Percentiles rank a stretch among this genome's conserved stretches.
Evolutionary conservation across 2,113 vertebrate species (phyloP).

Genomic region (Ahaetulla prasina): DNA sequence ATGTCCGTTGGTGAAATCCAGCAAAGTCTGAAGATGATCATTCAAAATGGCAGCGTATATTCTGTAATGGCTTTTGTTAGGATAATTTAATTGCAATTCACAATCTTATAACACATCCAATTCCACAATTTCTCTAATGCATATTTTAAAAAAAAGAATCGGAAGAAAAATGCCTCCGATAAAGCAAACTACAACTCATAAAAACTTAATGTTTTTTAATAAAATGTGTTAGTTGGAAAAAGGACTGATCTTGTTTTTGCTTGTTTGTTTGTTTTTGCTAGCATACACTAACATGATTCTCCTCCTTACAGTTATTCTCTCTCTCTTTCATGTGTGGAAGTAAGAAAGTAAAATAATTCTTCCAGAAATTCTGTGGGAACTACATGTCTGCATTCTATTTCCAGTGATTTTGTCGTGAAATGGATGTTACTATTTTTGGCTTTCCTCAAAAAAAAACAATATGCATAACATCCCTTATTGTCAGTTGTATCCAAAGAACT

Average conservation of each 20-base stretch:
- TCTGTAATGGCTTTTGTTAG: not conserved
- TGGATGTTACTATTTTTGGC: not conserved
- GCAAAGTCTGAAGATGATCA: not conserved
- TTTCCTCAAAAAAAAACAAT: not conserved
- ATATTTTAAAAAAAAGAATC: not conserved
- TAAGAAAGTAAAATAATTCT: not conserved
- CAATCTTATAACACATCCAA: not conserved
- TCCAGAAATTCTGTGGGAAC: not conserved
- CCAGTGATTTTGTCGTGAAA: not conserved
- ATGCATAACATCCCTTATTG: not conserved
- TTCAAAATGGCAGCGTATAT: not conserved
- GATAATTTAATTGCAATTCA: not conserved
- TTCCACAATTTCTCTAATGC: not conserved
- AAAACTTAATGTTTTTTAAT: not conserved
- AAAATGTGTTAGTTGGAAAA: not conserved
- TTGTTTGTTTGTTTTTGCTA: not conserved
- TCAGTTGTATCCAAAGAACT: not conserved
- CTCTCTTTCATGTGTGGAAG: not conserved
- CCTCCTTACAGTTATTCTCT: not conserved
- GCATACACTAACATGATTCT: not conserved
- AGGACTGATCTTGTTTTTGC: no score
- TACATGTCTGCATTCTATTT: not conserved
- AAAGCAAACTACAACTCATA: not conserved
- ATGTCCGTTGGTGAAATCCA: not conserved
- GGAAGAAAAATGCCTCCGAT: not conserved